phyloP scores from a whole-genome alignment of 1,140 invertebrate species.

The Pachyrhynchus sulphureomaculatus region DNA sequence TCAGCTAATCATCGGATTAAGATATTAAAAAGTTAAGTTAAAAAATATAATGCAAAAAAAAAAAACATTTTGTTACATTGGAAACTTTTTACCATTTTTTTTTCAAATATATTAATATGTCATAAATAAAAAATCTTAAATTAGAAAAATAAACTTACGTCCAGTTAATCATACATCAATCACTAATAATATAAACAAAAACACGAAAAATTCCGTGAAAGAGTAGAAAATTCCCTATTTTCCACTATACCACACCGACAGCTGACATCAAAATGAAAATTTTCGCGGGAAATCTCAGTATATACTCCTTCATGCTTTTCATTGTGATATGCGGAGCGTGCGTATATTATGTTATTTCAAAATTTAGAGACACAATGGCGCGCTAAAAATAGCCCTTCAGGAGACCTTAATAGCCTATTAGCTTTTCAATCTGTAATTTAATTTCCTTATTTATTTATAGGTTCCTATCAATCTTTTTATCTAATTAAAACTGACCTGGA shows the following conservation, averaged over 20 bases:
- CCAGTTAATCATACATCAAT: too few relatives aligned
- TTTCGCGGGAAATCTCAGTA: constrained; percentile 22
- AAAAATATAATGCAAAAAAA: too few relatives aligned
- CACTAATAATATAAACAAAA: background rate
- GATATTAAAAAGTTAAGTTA: too few relatives aligned
- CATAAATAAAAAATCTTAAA: too few relatives aligned
- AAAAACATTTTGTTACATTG: too few relatives aligned
- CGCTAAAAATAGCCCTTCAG: constrained; percentile 15
- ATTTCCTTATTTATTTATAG: background rate
- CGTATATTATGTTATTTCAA: constrained; percentile 19
- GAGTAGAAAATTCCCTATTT: background rate
- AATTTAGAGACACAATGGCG: constrained; percentile 19
- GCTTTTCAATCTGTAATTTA: constrained; percentile 3
- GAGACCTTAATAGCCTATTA: constrained; percentile 14
- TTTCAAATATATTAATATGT: too few relatives aligned
- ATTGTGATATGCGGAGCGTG: constrained; percentile 19
- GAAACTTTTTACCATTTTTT: too few relatives aligned
- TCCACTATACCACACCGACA: constrained; percentile 8
- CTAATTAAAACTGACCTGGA: too few relatives aligned
- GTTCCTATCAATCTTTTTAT: too few relatives aligned
- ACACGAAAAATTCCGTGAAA: background rate
- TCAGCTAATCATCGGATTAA: too few relatives aligned
- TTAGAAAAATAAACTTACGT: too few relatives aligned
- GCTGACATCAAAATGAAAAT: constrained; percentile 9
- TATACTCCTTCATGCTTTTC: constrained; percentile 10